phyloP scores from a whole-genome alignment of 1,140 invertebrate species.

The Pogonomyrmex californicus region DNA sequence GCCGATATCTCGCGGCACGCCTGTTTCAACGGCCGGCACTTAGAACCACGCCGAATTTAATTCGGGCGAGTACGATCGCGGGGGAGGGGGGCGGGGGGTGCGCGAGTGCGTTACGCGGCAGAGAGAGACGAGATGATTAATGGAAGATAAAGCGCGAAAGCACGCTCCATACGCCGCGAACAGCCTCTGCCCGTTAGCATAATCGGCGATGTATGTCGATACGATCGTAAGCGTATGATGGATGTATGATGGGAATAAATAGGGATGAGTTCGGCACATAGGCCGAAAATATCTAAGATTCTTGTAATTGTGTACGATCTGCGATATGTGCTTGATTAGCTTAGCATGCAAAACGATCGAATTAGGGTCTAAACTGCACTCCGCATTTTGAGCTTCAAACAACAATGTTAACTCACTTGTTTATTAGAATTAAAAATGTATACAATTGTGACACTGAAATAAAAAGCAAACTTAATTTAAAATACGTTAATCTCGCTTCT shows the following conservation, averaged over 20 bases:
- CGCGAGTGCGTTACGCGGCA: conserved; percentile 18
- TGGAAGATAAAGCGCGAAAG: conserved; percentile 39
- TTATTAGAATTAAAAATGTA: neutral
- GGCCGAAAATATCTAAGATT: neutral
- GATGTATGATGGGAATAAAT: neutral
- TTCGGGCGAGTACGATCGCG: conserved; percentile 30
- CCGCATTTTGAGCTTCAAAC: neutral
- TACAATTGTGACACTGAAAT: neutral
- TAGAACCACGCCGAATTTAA: conserved; percentile 36
- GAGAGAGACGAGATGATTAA: conserved; percentile 44
- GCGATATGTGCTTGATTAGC: neutral
- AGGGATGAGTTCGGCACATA: too few species aligned
- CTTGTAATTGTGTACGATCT: neutral
- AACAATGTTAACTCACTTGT: neutral
- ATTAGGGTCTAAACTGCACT: neutral
- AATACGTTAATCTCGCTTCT: neutral
- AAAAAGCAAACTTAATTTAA: neutral
- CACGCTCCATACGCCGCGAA: neutral
- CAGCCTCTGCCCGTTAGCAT: neutral
- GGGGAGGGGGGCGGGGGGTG: too few species aligned
- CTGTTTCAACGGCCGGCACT: conserved; percentile 14
- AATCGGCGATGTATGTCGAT: conserved; percentile 9
- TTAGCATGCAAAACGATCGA: neutral
- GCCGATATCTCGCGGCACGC: conserved; percentile 4
- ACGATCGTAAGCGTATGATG: conserved; percentile 2